A percentile compares a stretch with the other conserved stretches of the same genome.
Conservation (phyloP, 1,140 invertebrate genomes). For the Drosophila tropicalis region DNA sequence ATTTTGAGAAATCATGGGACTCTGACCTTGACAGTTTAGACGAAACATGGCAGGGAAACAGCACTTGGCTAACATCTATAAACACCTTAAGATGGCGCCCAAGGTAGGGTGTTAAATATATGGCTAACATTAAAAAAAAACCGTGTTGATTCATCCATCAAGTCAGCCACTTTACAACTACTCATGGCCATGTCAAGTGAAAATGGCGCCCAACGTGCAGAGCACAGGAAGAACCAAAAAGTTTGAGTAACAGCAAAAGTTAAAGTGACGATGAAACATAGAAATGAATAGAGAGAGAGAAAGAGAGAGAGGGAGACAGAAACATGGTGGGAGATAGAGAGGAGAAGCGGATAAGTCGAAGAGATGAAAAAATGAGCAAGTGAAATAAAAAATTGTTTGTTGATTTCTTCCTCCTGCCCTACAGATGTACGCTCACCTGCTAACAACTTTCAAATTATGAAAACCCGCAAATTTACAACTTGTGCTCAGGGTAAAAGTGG, state of each 20-base stretch:
- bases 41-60: not conserved
- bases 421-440: slow-evolving; percentile 8
- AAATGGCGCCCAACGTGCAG: slow-evolving; percentile 16
- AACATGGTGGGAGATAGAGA: not conserved
- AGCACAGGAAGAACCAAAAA: slow-evolving; percentile 39
- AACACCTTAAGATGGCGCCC: slow-evolving; percentile 20
- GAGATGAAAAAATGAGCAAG: slow-evolving; percentile 38
- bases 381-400: slow-evolving; percentile 48
- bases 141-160: slow-evolving; percentile 47
- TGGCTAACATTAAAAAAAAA: slow-evolving; percentile 24
- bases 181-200: slow-evolving; percentile 35
- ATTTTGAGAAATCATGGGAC: no score
- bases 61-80: slow-evolving; percentile 34
- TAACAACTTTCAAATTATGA: slow-evolving; percentile 55
- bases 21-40: no score
- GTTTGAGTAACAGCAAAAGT: slow-evolving; percentile 38
- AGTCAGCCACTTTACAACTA: slow-evolving; percentile 37
- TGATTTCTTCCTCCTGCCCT: not conserved
- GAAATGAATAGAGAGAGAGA: not conserved
- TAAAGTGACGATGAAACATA: slow-evolving; percentile 48
- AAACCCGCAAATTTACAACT: slow-evolving; percentile 55
- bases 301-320: no score
- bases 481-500: not conserved
- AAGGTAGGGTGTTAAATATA: slow-evolving; percentile 11
- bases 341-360: not conserved